Conservation (phyloP, 2,797 vertebrate species). For the Cryptoblepharus egeriae region DNA sequence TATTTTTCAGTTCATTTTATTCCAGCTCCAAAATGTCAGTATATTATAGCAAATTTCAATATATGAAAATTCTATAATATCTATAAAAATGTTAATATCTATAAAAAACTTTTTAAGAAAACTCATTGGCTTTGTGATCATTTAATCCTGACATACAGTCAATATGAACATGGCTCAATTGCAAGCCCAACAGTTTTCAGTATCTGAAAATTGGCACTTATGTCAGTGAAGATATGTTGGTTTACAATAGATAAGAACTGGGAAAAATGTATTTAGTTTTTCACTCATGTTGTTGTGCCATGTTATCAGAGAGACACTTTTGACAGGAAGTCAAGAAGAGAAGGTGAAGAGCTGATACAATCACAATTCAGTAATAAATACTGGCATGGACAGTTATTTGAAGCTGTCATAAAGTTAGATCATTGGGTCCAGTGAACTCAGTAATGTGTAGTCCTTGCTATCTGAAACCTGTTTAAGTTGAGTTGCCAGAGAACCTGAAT, state of each 20-base stretch:
- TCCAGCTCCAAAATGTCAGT: not conserved
- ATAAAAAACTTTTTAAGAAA: not conserved
- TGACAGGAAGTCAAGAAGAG: not conserved
- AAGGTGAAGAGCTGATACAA: not conserved
- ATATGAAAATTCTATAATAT: not conserved
- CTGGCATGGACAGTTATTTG: not conserved
- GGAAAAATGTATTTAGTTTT: not conserved
- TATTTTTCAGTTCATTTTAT: conserved; percentile 47
- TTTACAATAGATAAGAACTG: not conserved
- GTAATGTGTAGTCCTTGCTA: not conserved
- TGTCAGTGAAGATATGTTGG: not conserved
- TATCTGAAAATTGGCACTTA: not conserved
- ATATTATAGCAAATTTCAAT: not conserved
- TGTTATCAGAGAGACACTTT: not conserved
- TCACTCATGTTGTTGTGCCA: not conserved
- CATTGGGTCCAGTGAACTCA: not conserved
- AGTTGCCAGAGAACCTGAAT: no score
- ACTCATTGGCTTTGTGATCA: not conserved
- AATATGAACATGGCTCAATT: not conserved
- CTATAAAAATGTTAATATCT: no score
- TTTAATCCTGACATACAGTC: not conserved
- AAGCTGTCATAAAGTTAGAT: not conserved
- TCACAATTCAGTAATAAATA: not conserved
- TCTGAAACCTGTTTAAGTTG: not conserved
- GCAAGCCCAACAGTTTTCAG: not conserved